A percentile compares a stretch with the other conserved stretches of the same genome.
Conservation (phyloP, 2,797 vertebrate genomes). For the Pogonophryne albipinna region DNA sequence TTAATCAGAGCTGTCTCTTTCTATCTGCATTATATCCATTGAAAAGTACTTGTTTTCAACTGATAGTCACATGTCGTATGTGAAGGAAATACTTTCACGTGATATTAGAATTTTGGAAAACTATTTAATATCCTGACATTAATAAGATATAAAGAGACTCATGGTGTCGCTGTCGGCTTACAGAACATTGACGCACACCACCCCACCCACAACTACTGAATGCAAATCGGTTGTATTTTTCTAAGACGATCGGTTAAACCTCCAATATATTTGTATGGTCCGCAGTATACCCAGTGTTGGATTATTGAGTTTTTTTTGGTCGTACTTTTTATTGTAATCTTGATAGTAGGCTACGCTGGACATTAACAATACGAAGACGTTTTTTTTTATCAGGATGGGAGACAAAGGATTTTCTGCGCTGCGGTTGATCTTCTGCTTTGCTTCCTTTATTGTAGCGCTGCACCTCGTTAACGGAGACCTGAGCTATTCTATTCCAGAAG, state of each 20-base stretch:
- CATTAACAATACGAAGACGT: no score
- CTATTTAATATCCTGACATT: neutral
- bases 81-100: neutral
- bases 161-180: slow-evolving; percentile 60
- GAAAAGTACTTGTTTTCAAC: no score
- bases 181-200: neutral
- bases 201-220: slow-evolving; percentile 33
- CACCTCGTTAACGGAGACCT: neutral
- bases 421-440: neutral
- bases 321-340: no score
- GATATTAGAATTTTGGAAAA: accelerated
- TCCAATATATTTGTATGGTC: no score
- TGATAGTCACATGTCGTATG: neutral
- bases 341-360: no score
- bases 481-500: no score
- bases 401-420: slow-evolving; percentile 31
- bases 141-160: slow-evolving; percentile 5
- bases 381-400: slow-evolving; percentile 20
- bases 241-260: no score
- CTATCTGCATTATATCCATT: no score
- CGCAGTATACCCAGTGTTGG: no score
- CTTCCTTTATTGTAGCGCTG: slow-evolving; percentile 30
- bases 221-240: neutral
- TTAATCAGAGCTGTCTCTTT: no score
- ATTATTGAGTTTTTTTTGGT: no score